Base-by-base conservation (phyloP, 1,140 invertebrate species). In the Atopsyche davidsoni region DNA sequence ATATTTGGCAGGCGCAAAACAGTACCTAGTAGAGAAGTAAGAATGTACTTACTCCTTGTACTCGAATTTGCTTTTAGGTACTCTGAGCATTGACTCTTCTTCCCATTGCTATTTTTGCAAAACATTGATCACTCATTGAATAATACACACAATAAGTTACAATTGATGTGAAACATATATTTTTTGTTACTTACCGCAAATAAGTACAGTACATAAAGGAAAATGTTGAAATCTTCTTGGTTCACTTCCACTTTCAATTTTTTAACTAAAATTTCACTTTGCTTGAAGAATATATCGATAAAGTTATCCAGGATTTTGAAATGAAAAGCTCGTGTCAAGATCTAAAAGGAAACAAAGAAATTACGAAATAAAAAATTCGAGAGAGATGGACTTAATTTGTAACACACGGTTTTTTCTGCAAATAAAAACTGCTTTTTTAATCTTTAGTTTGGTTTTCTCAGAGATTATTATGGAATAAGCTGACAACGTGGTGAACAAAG, bases 251-350 rank as follows among this genome's bases (percentile, higher is more conserved):
- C 56, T 45, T 72, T 59, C 42, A 94, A 64, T 60, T 80, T 79
- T 2, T 79, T 64, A 0, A 81, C 69, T 48, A 93, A 70, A 19
- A 80, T 72, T 4, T 73, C 62, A 40, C 79, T 75, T 58, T 92
- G 85, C 55, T 87, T 80, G 56, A 82, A 81, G 65, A 94, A 89
- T 4, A 90, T 77, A 32, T 82, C 78, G 13, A 89, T 61, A 60
- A 92, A 92, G 62, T 87, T 81, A 55, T 92, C 82, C 19, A 94
- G 71, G 48, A 94, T 90, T 59, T 83, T 82, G 64, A 92, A 91
- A 68, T 94, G 90, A 62, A 93, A 93, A 1, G 88, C 82, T 10
- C 89, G 89, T 1, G 89, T 93, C 14, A 94, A 63, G 51, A 90
- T 75, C 72, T 87, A 36, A 2, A 45, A 46, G 38, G 7, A 28